phyloP scores from a whole-genome alignment of 2,113 vertebrate genomes.

The Sorex fumeus region DNA sequence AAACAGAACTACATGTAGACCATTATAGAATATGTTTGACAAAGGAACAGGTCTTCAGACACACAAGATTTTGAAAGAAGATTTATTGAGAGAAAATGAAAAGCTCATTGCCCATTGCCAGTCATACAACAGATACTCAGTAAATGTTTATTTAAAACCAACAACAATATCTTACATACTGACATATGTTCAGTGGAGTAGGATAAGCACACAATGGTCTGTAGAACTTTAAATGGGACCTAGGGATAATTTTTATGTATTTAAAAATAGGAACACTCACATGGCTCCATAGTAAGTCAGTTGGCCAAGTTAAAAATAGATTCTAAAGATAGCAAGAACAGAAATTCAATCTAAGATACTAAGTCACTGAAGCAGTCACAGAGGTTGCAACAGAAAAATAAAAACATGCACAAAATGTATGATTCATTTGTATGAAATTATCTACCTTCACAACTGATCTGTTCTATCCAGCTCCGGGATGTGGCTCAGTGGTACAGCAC shows the following conservation, averaged over 20 bases:
- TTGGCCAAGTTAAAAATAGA: slow-evolving; percentile 83
- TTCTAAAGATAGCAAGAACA: slow-evolving; percentile 80
- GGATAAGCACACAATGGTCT: not conserved
- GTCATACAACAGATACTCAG: not conserved
- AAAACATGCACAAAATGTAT: not conserved
- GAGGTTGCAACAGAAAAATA: not conserved
- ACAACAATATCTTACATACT: not conserved
- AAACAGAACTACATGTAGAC: too few species aligned
- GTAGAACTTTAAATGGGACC: slow-evolving; percentile 37
- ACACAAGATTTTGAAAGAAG: too few species aligned
- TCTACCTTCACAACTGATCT: not conserved
- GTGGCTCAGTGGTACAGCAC: too few species aligned
- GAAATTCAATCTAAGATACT: slow-evolving; percentile 74
- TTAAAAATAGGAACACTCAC: slow-evolving; percentile 79
- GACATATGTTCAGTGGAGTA: not conserved
- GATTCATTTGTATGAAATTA: slow-evolving; percentile 21
- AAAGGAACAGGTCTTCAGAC: too few species aligned
- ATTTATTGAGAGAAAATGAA: too few species aligned
- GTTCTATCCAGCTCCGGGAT: too few species aligned
- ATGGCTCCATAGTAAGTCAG: slow-evolving; percentile 74
- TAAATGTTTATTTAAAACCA: not conserved
- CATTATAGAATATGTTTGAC: too few species aligned
- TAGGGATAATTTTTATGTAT: slow-evolving; percentile 61
- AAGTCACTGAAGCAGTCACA: slow-evolving; percentile 61
- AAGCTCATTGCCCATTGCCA: not conserved